Percentiles rank a stretch among this genome's conserved stretches.
Conservation (phyloP, 2,113 vertebrate species). For the Spea bombifrons region DNA sequence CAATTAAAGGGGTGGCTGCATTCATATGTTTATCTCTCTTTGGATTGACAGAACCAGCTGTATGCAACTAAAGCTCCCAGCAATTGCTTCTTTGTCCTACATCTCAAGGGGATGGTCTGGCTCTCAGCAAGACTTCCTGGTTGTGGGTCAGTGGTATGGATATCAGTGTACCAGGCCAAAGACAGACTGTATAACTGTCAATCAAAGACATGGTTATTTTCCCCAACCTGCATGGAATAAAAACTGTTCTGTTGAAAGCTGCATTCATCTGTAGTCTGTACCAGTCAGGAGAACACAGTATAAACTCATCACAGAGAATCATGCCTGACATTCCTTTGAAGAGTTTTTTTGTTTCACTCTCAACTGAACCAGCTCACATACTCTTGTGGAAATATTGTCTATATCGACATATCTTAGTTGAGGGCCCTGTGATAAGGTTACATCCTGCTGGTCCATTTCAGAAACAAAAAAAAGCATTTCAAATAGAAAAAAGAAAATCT, state of each 20-base stretch:
- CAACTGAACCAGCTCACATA: conserved; percentile 5
- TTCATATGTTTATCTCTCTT: background rate
- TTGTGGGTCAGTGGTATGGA: background rate
- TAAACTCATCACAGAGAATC: conserved; percentile 6
- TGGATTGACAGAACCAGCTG: background rate
- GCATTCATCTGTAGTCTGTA: background rate
- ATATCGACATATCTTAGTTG: conserved; percentile 18
- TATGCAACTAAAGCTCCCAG: background rate
- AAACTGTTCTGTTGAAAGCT: background rate
- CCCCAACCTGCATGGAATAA: background rate
- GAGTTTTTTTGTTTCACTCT: conserved; percentile 7
- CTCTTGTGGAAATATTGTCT: conserved; percentile 13
- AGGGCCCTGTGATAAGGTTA: background rate
- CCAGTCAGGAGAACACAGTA: background rate
- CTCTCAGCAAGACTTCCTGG: background rate
- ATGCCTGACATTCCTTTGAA: conserved; percentile 22
- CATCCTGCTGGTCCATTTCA: conserved; percentile 24
- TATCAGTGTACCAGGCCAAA: background rate
- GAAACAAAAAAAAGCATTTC: conserved; percentile 14
- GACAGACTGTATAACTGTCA: background rate
- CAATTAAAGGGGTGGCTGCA: no score
- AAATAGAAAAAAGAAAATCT: conserved; percentile 17
- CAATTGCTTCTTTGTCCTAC: background rate
- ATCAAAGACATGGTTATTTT: background rate
- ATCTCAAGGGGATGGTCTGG: background rate